A percentile compares a stretch with the other conserved stretches of the same genome.
Evolutionary conservation across 1,140 invertebrate species (phyloP).

Genomic region (Mactra quadrangularis): DNA sequence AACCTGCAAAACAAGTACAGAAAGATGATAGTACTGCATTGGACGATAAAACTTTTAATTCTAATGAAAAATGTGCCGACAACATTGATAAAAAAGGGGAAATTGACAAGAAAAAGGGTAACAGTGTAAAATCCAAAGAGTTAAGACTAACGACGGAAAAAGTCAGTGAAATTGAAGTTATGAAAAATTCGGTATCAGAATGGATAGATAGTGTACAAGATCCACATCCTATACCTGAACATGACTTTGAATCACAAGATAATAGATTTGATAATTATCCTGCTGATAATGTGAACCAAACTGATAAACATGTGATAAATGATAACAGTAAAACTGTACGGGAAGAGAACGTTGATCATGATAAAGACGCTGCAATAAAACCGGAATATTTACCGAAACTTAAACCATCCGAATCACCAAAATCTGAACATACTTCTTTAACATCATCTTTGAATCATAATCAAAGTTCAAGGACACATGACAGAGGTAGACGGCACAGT

Average conservation of each 20-base stretch:
- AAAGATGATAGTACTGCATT: background rate
- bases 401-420: conserved; percentile 30
- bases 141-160: conserved; percentile 56
- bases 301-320: background rate
- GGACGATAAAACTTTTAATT: background rate
- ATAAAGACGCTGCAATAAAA: conserved; percentile 53
- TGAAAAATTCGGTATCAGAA: conserved; percentile 59
- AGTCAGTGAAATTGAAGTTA: conserved; percentile 51
- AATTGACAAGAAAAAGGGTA: conserved; percentile 24
- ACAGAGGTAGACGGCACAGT: background rate
- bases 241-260: conserved; percentile 22
- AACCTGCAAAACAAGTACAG: conserved; percentile 32
- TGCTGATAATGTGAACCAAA: background rate
- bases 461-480: background rate
- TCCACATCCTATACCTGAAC: conserved; percentile 37
- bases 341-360: background rate
- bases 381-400: conserved; percentile 54
- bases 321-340: background rate
- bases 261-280: background rate
- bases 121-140: conserved; percentile 49
- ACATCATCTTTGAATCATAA: background rate
- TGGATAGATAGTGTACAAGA: conserved; percentile 57
- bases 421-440: conserved; percentile 7
- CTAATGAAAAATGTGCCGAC: background rate
- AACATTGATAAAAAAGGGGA: conserved; percentile 26